Evolutionary conservation across 2,888 invertebrate species (phyloP).

Genomic region (Polylopha cassiicola): DNA sequence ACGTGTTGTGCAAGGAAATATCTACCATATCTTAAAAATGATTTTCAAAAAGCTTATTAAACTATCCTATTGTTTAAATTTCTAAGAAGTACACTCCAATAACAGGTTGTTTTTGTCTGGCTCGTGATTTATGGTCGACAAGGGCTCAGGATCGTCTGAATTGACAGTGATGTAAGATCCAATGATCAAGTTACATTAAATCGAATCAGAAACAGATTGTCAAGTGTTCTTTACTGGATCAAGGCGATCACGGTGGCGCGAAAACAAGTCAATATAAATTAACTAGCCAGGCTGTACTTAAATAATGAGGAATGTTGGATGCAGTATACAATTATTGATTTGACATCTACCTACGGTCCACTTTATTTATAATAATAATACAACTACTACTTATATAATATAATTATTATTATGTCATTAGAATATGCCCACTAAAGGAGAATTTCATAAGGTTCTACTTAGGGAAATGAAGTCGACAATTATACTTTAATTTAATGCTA

Average conservation of each 20-base stretch:
- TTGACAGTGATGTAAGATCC: slow-evolving; percentile 14
- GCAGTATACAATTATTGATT: slow-evolving; percentile 9
- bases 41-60: too few species aligned
- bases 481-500: too few species aligned
- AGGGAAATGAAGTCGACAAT: too few species aligned
- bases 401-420: too few species aligned
- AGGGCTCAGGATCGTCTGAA: too few species aligned
- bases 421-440: too few species aligned
- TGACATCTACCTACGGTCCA: too few species aligned
- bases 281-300: slow-evolving; percentile 9
- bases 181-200: slow-evolving; percentile 6
- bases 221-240: slow-evolving; percentile 35
- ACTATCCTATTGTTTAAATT: too few species aligned
- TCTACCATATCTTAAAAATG: too few species aligned
- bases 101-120: background rate
- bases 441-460: too few species aligned
- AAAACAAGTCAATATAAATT: slow-evolving; percentile 20
- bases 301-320: slow-evolving; percentile 1
- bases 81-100: background rate
- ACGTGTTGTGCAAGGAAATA: too few species aligned
- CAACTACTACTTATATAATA: background rate
- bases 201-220: slow-evolving; percentile 16
- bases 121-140: slow-evolving; percentile 1
- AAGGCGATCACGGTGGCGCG: slow-evolving; percentile 35
- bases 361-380: background rate